These are phyloP conservation scores for Adrianichthys oophorus DNA, from an alignment of 2,797 vertebrate genomes.

Conservation along the genomic window DNA sequence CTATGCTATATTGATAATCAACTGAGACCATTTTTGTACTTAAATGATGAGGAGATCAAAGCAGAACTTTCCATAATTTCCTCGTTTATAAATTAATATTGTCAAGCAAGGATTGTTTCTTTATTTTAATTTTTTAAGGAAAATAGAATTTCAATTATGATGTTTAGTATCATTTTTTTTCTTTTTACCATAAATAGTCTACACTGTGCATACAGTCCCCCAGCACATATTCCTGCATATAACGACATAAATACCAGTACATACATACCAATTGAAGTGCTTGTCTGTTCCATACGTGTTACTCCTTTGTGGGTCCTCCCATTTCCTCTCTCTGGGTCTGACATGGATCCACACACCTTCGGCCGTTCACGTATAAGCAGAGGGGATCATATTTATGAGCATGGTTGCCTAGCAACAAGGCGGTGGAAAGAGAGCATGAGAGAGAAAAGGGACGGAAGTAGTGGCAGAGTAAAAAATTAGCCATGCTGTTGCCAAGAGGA, in stretches of 20 bases:
- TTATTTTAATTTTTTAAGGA: no score
- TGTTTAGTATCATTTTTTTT: no score
- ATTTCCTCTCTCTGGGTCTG: conserved; percentile 20
- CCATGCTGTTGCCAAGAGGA: conserved; percentile 70
- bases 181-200: conserved; percentile 2
- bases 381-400: conserved; percentile 61
- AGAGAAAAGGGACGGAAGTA: conserved; percentile 59
- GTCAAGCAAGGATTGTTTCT: no score
- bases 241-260: neutral
- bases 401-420: conserved; percentile 79
- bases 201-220: conserved; percentile 1
- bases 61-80: no score
- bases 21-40: no score
- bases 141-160: no score
- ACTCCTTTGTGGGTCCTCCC: conserved; percentile 8
- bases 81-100: no score
- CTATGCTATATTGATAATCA: no score
- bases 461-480: conserved; percentile 71
- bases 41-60: no score
- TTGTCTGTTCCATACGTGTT: neutral
- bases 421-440: conserved; percentile 33
- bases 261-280: neutral
- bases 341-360: conserved; percentile 32
- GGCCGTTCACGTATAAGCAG: conserved; percentile 58
- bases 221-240: neutral